These are phyloP conservation scores for Marmota monax DNA, from an alignment of 2,113 vertebrate genomes.

Conservation along the genomic window DNA sequence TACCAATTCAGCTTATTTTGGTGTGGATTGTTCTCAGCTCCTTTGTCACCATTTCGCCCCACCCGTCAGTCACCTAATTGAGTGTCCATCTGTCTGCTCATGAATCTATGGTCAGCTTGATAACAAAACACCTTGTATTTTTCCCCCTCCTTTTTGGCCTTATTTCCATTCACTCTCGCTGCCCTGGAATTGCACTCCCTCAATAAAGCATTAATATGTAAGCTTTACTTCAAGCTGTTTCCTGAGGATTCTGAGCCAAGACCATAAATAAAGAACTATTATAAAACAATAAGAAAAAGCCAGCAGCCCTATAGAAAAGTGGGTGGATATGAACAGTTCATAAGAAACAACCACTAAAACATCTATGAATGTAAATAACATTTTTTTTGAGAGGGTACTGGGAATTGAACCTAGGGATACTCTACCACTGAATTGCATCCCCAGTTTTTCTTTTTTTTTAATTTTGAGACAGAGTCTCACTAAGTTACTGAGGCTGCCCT, in stretches of 20 bases:
- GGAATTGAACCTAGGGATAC: too few species aligned
- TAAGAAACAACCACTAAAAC: neutral
- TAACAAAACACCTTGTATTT: neutral
- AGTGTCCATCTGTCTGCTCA: neutral
- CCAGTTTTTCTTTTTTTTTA: too few species aligned
- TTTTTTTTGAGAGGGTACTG: too few species aligned
- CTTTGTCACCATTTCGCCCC: neutral
- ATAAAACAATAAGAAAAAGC: neutral
- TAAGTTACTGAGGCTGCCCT: too few species aligned
- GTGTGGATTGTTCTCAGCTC: neutral
- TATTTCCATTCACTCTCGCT: neutral
- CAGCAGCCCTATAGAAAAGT: neutral
- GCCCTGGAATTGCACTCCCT: neutral
- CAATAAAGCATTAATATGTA: neutral
- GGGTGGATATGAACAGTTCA: neutral
- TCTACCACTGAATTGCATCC: too few species aligned
- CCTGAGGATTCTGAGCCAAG: neutral
- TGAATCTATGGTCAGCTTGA: neutral
- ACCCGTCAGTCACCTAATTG: neutral
- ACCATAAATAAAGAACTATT: neutral
- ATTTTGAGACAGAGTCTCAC: too few species aligned
- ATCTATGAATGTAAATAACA: neutral
- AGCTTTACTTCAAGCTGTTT: constrained; percentile 13
- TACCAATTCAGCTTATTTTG: neutral
- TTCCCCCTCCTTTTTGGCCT: neutral